Conservation (phyloP, 2,113 vertebrate species). For the Electrona antarctica region DNA sequence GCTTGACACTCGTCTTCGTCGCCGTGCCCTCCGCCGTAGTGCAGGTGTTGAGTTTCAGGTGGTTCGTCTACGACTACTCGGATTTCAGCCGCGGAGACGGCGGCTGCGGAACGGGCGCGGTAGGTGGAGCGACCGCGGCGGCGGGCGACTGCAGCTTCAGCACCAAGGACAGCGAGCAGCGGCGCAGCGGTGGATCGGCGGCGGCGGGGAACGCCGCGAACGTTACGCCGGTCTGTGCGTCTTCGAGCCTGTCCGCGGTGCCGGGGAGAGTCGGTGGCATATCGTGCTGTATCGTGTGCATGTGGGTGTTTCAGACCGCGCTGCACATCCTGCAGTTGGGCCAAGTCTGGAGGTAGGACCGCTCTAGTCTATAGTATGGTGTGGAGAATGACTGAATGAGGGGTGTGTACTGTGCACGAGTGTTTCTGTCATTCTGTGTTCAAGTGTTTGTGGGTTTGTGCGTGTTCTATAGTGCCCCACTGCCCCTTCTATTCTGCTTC, state of each 20-base stretch:
- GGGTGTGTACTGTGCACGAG: too few species aligned
- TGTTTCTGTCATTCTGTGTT: too few species aligned
- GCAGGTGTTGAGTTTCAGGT: slow-evolving; percentile 94
- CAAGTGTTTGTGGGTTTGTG: too few species aligned
- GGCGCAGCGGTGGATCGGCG: slow-evolving; percentile 60
- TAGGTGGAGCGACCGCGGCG: slow-evolving; percentile 51
- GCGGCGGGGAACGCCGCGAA: slow-evolving; percentile 54
- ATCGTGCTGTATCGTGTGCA: slow-evolving; percentile 89
- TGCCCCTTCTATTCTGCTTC: too few species aligned
- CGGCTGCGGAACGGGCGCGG: slow-evolving; percentile 7
- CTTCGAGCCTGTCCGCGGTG: slow-evolving; percentile 55
- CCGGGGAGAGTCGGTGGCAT: slow-evolving; percentile 43
- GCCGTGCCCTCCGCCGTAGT: slow-evolving; percentile 93
- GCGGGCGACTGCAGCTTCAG: slow-evolving; percentile 68
- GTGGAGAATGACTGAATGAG: background rate
- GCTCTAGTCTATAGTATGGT: background rate
- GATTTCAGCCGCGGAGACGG: slow-evolving; percentile 69
- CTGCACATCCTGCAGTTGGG: slow-evolving; percentile 94
- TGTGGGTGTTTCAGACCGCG: slow-evolving; percentile 89
- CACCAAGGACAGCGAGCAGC: slow-evolving; percentile 78
- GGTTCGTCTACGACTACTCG: slow-evolving; percentile 91
- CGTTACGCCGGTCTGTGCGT: slow-evolving; percentile 45
- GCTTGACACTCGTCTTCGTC: slow-evolving; percentile 91
- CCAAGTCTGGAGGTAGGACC: slow-evolving; percentile 91
- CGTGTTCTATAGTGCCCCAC: too few species aligned